These are phyloP conservation scores for Acyrthosiphon pisum DNA, from an alignment of 1,140 invertebrate genomes.

Conservation along the genomic window DNA sequence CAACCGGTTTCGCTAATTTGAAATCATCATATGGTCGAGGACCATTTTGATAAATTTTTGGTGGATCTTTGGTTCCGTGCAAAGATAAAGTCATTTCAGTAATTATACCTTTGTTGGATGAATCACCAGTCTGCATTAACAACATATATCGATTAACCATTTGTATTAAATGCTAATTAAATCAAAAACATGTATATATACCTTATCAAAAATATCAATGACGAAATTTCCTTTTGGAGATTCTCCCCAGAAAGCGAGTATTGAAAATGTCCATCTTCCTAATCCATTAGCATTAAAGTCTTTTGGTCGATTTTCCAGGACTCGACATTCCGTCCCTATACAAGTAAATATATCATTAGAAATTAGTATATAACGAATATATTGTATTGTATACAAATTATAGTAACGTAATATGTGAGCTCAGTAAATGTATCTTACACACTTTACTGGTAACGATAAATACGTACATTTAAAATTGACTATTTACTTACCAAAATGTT, in stretches of 20 bases:
- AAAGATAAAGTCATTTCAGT: constrained; percentile 37
- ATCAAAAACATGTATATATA: constrained; percentile 61
- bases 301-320: constrained; percentile 73
- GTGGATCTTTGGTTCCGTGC: constrained; percentile 54
- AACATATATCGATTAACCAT: neutral
- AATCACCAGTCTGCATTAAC: neutral
- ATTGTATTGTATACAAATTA: neutral
- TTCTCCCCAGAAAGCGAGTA: constrained; percentile 92
- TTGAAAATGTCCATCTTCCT: constrained; percentile 85
- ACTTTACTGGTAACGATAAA: too few relatives aligned
- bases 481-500: too few relatives aligned
- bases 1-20: neutral
- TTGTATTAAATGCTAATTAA: neutral
- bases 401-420: neutral
- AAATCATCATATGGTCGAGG: neutral
- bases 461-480: too few relatives aligned
- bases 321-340: constrained; percentile 72
- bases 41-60: constrained; percentile 40
- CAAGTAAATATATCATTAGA: neutral
- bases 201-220: constrained; percentile 71
- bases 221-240: constrained; percentile 78
- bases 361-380: neutral
- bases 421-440: neutral
- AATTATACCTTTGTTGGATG: constrained; percentile 32
- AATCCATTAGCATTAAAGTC: constrained; percentile 81